A percentile compares a stretch with the other conserved stretches of the same genome.
Evolutionary conservation across 2,797 vertebrate species (phyloP).

Genomic region (Rhabdomys pumilio): DNA sequence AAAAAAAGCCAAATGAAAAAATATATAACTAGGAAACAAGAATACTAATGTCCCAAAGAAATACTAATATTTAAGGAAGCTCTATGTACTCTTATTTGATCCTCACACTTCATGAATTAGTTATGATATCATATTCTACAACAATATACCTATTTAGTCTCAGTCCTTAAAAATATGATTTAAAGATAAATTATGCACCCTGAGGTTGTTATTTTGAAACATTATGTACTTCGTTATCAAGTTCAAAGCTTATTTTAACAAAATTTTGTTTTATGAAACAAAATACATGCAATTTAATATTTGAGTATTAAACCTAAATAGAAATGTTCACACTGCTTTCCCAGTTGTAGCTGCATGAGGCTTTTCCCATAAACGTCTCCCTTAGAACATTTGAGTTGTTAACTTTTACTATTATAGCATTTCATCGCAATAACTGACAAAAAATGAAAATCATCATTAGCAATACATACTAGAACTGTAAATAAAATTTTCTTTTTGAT

Average conservation of each 20-base stretch:
- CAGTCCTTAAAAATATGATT: neutral
- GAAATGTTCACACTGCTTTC: neutral
- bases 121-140: neutral
- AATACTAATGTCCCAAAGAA: neutral
- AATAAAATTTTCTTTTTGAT: neutral
- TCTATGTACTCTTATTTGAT: no score
- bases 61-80: no score
- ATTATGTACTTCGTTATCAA: neutral
- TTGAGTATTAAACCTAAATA: neutral
- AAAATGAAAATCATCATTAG: neutral
- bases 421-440: neutral
- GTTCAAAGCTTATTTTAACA: neutral
- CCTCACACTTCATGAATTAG: neutral
- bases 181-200: neutral
- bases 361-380: neutral
- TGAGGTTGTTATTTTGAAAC: neutral
- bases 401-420: accelerated
- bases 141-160: neutral
- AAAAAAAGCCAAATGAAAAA: no score
- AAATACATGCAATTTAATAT: neutral
- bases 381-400: neutral
- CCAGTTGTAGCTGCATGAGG: accelerated
- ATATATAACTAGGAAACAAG: neutral
- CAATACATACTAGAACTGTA: neutral
- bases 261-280: neutral